Evolutionary conservation across 2,113 vertebrate genomes (phyloP).

Genomic region (Carollia perspicillata): DNA sequence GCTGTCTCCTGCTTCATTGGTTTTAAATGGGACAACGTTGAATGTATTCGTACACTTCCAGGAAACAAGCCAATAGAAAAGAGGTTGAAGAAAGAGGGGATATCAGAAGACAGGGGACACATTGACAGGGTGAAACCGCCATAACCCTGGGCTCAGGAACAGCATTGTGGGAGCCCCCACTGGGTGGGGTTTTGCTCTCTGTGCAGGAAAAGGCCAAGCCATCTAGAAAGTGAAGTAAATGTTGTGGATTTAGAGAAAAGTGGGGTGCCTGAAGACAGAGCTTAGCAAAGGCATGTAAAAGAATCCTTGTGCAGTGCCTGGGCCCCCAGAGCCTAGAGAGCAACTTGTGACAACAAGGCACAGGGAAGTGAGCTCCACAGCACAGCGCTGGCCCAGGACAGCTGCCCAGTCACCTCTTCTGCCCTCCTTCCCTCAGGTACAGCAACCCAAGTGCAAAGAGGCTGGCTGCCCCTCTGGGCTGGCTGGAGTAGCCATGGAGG

Average conservation of each 20-base stretch:
- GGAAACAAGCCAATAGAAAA: neutral
- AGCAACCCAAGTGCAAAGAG: neutral
- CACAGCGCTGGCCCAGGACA: neutral
- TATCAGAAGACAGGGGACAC: neutral
- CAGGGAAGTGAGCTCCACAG: neutral
- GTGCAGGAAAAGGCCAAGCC: neutral
- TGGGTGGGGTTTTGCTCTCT: neutral
- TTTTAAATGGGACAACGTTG: neutral
- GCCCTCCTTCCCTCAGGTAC: neutral
- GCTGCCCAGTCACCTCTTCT: neutral
- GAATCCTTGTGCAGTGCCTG: neutral
- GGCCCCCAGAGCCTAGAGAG: too few relatives aligned
- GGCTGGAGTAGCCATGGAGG: neutral
- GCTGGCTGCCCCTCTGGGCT: fast-evolving
- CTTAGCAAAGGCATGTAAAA: too few relatives aligned
- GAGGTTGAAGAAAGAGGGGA: neutral
- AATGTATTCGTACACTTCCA: neutral
- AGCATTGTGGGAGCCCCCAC: neutral
- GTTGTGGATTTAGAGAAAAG: neutral
- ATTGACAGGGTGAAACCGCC: too few relatives aligned
- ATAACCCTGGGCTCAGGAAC: too few relatives aligned
- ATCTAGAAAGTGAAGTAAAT: neutral
- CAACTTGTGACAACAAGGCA: neutral
- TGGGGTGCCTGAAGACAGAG: neutral
- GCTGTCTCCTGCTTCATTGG: too few relatives aligned